Conservation (phyloP, 2,797 vertebrate species). For the Coilia nasus region DNA sequence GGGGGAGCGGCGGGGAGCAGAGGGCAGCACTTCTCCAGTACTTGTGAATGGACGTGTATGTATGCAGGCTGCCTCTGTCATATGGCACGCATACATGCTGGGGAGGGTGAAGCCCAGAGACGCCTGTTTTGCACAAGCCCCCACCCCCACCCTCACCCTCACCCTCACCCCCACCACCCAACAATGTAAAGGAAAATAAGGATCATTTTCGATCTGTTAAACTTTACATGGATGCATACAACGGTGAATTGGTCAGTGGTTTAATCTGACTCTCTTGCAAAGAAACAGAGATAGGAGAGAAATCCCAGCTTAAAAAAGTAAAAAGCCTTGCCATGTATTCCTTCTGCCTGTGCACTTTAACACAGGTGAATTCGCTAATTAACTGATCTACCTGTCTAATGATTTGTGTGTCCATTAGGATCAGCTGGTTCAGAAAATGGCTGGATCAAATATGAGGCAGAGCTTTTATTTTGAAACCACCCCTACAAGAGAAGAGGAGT, state of each 20-base stretch:
- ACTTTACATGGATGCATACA: background rate
- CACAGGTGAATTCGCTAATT: too few relatives aligned
- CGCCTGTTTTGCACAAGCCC: background rate
- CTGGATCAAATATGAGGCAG: too few relatives aligned
- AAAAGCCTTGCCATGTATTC: too few relatives aligned
- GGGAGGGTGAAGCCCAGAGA: background rate
- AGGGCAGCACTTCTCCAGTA: background rate
- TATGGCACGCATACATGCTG: background rate
- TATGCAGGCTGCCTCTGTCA: background rate
- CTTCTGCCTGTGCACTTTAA: too few relatives aligned
- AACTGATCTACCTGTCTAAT: too few relatives aligned
- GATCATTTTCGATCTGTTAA: background rate
- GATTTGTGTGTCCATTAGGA: too few relatives aligned
- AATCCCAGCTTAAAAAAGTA: too few relatives aligned
- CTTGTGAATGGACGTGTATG: slow-evolving; percentile 15
- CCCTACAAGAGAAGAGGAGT: background rate
- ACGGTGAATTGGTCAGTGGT: background rate
- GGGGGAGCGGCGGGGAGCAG: background rate
- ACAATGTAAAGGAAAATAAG: background rate
- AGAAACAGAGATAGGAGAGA: too few relatives aligned
- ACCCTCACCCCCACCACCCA: too few relatives aligned
- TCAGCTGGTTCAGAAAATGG: too few relatives aligned
- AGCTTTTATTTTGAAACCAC: too few relatives aligned
- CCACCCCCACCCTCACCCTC: background rate
- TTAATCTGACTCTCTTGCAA: background rate